These are phyloP conservation scores for Deilephila elpenor DNA, from an alignment of 2,888 invertebrate genomes.

Conservation along the genomic window DNA sequence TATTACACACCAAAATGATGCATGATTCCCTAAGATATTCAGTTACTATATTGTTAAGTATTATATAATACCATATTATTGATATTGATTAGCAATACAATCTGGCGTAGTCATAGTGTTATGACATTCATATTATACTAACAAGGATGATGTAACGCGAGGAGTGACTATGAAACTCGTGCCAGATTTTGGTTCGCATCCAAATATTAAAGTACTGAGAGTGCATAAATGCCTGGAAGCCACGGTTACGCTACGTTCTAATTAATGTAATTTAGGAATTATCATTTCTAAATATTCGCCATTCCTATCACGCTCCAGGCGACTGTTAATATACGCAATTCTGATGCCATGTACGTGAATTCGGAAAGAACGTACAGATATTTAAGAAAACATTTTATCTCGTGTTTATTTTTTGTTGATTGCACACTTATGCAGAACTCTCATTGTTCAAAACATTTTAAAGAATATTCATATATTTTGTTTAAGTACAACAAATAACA, in stretches of 20 bases:
- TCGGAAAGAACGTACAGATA: not conserved
- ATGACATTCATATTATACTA: not conserved
- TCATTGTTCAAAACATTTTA: conserved; percentile 7
- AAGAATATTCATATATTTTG: conserved; percentile 33
- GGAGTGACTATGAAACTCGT: not conserved
- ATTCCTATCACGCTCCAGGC: not conserved
- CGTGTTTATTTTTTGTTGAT: not conserved
- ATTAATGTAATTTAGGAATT: conserved; percentile 5
- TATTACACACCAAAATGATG: too few species aligned
- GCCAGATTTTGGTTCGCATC: not conserved
- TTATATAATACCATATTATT: too few species aligned
- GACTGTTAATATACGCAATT: not conserved
- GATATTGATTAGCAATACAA: not conserved
- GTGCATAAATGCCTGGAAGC: not conserved
- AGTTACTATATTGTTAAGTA: too few species aligned
- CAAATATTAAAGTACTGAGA: conserved; percentile 4
- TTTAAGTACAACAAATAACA: conserved; percentile 38
- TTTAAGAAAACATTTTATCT: not conserved
- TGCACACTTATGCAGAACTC: not conserved
- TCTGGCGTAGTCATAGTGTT: not conserved
- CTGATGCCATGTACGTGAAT: not conserved
- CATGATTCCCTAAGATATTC: too few species aligned
- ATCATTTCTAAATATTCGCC: not conserved
- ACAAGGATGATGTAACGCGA: not conserved
- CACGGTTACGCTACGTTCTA: not conserved